Base-by-base conservation (phyloP, 2,888 invertebrate genomes). In the Ochropacha duplaris region DNA sequence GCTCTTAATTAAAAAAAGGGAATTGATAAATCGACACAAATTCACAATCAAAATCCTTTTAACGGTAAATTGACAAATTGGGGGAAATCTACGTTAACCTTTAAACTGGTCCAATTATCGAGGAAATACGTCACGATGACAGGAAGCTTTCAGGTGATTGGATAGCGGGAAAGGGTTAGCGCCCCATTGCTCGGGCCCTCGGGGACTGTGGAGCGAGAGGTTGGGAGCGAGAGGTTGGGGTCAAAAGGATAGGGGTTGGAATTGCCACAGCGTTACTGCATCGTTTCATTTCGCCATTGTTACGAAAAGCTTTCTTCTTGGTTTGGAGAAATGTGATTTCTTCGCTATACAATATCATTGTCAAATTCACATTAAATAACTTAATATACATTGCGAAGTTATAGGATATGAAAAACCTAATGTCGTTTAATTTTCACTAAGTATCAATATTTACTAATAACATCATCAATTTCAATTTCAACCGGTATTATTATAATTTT, bases 111-210 rank as follows among this genome's bases (percentile, higher is more conserved):
- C 55, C 62, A 69, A 74, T 69, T 76, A 74, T 64, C 65, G 65
- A 58, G 69, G 69, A 64, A 68, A 71, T 61, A 65, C 65, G 66
- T 57, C 58, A 61, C 56, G 54, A 64, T 67, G 71, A 66, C 76
- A 71, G 80, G 80, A 83, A 81, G 85, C 86, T 86, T 81, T 86
- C 77, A 83, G 76, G 72, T 76, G 83, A 88, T 88, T 88, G 84
- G 80, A 71, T 69, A 66, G 70, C 66, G 64, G 66, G 72, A 81
- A 81, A 75, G 80, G 82, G 81, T 78, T 77, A 71, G 68, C 71
- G 59, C 74, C 69, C 74, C 66, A 64, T 65, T 62, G 8, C 16
- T 19, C 16, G 44, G 44, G 19, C 9, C 44, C 8, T 44, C 44
- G 44, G 44, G 57, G 55, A 24, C 49, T 22, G 57, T 59, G 54